phyloP scores from a whole-genome alignment of 2,113 vertebrate species.

The Brachionichthys hirsutus region DNA sequence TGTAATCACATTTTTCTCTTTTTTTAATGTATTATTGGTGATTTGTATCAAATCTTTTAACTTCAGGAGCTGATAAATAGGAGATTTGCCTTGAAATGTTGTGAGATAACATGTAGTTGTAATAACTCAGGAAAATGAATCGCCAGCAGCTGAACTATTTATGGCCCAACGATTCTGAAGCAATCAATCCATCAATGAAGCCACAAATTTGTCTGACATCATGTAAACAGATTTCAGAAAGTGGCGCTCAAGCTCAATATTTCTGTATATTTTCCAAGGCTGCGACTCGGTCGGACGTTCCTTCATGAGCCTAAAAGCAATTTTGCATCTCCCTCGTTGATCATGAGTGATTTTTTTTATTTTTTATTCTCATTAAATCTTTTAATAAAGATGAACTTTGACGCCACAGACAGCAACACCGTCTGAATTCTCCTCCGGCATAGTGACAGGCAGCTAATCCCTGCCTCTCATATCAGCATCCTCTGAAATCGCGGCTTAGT shows the following conservation, averaged over 20 bases:
- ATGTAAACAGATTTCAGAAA: conserved; percentile 9
- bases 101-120: conserved; percentile 1
- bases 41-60: neutral
- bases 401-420: conserved; percentile 42
- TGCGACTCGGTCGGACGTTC: conserved; percentile 4
- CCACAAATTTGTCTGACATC: conserved; percentile 13
- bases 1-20: no score
- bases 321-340: conserved; percentile 19
- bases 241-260: neutral
- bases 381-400: conserved; percentile 64
- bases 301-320: neutral
- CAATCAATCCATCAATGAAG: conserved; percentile 33
- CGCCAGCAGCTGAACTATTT: neutral
- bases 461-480: conserved; percentile 48
- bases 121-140: conserved; percentile 14
- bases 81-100: conserved; percentile 2
- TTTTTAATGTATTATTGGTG: no score
- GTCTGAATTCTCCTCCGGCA: conserved; percentile 37
- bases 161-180: neutral
- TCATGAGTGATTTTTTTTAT: conserved; percentile 43
- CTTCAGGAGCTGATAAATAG: neutral
- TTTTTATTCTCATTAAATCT: conserved; percentile 43
- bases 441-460: conserved; percentile 61
- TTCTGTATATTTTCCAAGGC: conserved; percentile 15
- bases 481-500: conserved; percentile 63